Base-by-base conservation (phyloP, 2,797 vertebrate species). In the Sorex maritimensis region DNA sequence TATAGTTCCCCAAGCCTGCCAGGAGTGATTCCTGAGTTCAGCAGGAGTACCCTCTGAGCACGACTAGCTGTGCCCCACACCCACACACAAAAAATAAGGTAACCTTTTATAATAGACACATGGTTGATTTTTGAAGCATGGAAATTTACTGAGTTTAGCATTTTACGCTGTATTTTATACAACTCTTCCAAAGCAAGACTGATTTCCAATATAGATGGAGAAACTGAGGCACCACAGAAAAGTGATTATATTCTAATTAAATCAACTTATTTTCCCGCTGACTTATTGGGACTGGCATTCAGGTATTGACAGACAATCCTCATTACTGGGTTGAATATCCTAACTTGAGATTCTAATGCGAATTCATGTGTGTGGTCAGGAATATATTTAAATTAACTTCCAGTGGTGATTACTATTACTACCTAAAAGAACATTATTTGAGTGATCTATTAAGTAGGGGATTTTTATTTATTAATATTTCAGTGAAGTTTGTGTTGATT, bases 381-480 rank as follows among this genome's bases (percentile, higher is more conserved):
- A 77, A 84, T 81, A 89, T 88, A 46, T 71, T 93, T 69, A 93
- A n/a, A 73, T 82, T 63, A 74, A 79, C 46, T 13, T 80, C 73
- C 67, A 61, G n/a, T 46, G 41, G 21, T 49, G 28, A 89, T 89
- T 83, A 74, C 55, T 87, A 13, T 90, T 90, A 72, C 58, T 68
- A 58, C 41, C 82, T 21, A 81, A 55, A 55, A 55, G 71, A 71
- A 86, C 69, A 90, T 71, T 69, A 63, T 72, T 84, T 91, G 38
- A 86, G 24, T 67, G 86, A 88, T 65, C 92, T 86, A 46, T 88
- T 88, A 85, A 34, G 21, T 67, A 94, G 58, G 78, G 28, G 30
- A 89, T 67, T 95, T 96, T 92, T 79, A 83, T 81, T 85, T 95
- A 77, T 96, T 77, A 90, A 74, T 83, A 81, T 95, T 88, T 95